Percentiles rank a stretch among this genome's conserved stretches.
Conservation (phyloP, 2,113 vertebrate species). For the Chaetodon trifascialis region DNA sequence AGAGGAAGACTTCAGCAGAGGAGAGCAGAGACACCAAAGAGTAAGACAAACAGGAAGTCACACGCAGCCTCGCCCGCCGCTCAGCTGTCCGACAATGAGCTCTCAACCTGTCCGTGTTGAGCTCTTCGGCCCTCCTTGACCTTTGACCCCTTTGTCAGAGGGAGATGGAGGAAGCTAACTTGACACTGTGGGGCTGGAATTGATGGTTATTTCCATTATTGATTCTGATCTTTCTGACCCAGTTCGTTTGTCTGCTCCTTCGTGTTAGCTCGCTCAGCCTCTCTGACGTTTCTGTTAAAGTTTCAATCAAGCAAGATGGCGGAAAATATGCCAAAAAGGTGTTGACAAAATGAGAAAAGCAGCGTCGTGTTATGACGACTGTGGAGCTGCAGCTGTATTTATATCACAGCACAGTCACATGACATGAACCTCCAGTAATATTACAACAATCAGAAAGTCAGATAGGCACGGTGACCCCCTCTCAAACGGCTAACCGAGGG, state of each 20-base stretch:
- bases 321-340: neutral
- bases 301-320: neutral
- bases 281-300: neutral
- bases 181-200: neutral
- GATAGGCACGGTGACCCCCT: neutral
- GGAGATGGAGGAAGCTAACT: neutral
- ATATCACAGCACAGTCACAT: neutral
- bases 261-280: neutral
- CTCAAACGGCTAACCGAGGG: neutral
- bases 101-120: neutral
- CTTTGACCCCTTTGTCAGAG: neutral
- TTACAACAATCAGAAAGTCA: neutral
- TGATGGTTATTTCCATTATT: neutral
- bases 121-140: neutral
- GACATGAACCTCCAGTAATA: neutral
- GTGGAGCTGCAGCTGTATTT: neutral
- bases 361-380: neutral
- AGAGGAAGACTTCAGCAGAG: slow-evolving; percentile 50
- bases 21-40: slow-evolving; percentile 74
- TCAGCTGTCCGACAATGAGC: neutral
- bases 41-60: slow-evolving; percentile 45
- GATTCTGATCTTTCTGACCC: too few relatives aligned
- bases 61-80: neutral
- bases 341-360: neutral
- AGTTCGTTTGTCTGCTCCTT: too few relatives aligned